Evolutionary conservation across 2,113 vertebrate genomes (phyloP).

Genomic region (Orientallactaga bullata): DNA sequence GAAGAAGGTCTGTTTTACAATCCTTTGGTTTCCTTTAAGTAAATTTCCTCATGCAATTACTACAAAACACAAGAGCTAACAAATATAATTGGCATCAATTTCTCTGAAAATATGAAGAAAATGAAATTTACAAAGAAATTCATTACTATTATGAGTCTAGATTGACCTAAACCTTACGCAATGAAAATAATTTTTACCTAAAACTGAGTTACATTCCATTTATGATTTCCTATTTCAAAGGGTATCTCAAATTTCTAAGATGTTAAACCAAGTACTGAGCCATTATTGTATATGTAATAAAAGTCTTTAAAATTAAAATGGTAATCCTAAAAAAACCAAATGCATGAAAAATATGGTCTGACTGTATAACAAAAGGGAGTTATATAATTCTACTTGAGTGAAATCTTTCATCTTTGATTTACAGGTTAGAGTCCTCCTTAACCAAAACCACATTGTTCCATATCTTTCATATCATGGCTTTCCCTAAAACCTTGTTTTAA

Average conservation of each 20-base stretch:
- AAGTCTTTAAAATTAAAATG: conserved; percentile 91
- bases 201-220: conserved; percentile 84
- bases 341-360: conserved; percentile 87
- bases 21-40: conserved; percentile 76
- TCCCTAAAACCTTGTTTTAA: conserved; percentile 89
- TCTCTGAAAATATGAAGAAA: conserved; percentile 73
- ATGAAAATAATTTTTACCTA: conserved; percentile 84
- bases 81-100: conserved; percentile 72
- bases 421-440: conserved; percentile 90
- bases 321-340: conserved; percentile 89
- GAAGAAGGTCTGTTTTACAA: conserved; percentile 65
- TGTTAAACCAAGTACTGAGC: conserved; percentile 80
- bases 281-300: conserved; percentile 88
- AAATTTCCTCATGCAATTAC: conserved; percentile 77
- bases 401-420: conserved; percentile 93
- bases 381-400: conserved; percentile 93
- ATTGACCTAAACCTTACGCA: conserved; percentile 81
- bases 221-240: conserved; percentile 87
- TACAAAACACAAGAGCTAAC: conserved; percentile 75
- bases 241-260: conserved; percentile 86
- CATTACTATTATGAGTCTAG: conserved; percentile 76
- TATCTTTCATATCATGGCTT: conserved; percentile 90
- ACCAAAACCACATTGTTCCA: conserved; percentile 90
- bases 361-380: conserved; percentile 90
- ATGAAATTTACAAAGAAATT: conserved; percentile 62